phyloP scores from a whole-genome alignment of 2,888 invertebrate genomes.

The Laspeyria flexula region DNA sequence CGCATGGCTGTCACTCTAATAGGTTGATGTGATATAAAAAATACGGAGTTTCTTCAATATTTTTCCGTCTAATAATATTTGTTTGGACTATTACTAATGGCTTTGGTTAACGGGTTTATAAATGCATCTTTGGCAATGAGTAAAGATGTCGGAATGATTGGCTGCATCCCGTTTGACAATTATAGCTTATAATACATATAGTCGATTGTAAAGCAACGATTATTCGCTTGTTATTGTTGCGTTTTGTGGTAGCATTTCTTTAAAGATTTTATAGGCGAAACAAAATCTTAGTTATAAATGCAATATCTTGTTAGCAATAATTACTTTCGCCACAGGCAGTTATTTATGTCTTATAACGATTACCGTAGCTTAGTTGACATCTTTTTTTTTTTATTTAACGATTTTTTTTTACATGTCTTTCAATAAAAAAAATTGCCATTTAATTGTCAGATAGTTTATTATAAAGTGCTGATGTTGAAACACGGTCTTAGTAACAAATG shows the following conservation, averaged over 20 bases:
- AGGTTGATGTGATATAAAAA: conserved; percentile 48
- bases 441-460: too few relatives aligned
- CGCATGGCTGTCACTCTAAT: conserved; percentile 55
- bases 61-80: conserved; percentile 13
- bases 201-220: neutral
- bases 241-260: neutral
- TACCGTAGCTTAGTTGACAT: too few relatives aligned
- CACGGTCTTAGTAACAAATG: too few relatives aligned
- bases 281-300: too few relatives aligned
- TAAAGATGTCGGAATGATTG: conserved; percentile 13
- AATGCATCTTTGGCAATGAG: conserved; percentile 1
- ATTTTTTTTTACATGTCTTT: too few relatives aligned
- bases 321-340: too few relatives aligned
- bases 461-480: too few relatives aligned
- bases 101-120: conserved; percentile 2
- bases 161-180: conserved; percentile 11
- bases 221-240: neutral
- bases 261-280: too few relatives aligned
- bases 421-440: too few relatives aligned
- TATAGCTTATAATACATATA: neutral
- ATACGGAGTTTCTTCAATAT: conserved; percentile 9
- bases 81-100: conserved; percentile 12
- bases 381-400: too few relatives aligned
- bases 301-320: too few relatives aligned
- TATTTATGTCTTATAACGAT: too few relatives aligned